Evolutionary conservation across 1,140 invertebrate species (phyloP).

Genomic region (Euura saliciscinereae): DNA sequence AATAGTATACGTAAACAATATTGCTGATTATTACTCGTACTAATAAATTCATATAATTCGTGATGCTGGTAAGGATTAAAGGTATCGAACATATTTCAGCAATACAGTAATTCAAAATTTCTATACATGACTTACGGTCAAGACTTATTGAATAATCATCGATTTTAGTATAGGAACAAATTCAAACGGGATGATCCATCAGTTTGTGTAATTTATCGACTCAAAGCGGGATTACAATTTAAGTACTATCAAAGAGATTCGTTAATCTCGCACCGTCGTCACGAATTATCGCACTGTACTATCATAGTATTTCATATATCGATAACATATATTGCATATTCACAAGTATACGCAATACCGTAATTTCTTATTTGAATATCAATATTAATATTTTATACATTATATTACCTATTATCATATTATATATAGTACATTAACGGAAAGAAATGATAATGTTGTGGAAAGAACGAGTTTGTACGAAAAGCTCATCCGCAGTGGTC

Average conservation of each 20-base stretch:
- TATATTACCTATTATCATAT: background rate
- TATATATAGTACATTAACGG: constrained; percentile 10
- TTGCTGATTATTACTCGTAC: background rate
- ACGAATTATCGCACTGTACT: background rate
- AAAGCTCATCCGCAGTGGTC: background rate
- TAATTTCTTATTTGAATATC: background rate
- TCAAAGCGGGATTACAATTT: background rate
- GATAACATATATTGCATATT: background rate
- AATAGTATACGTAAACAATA: background rate
- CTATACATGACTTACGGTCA: no score
- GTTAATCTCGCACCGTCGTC: background rate
- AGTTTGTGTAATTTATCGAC: no score
- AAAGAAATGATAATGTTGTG: background rate
- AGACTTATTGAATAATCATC: no score
- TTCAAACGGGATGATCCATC: no score
- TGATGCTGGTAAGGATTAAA: background rate
- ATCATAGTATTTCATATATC: background rate
- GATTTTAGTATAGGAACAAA: no score
- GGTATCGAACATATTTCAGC: no score
- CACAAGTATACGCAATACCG: background rate
- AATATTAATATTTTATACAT: constrained; percentile 6
- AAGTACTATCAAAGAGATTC: background rate
- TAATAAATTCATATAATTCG: background rate
- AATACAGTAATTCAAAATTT: no score
- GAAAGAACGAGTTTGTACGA: constrained; percentile 12